Evolutionary conservation across 92 coral and sea anemone genomes (phyloP).

Genomic region (Zoanthus sansibaricus): DNA sequence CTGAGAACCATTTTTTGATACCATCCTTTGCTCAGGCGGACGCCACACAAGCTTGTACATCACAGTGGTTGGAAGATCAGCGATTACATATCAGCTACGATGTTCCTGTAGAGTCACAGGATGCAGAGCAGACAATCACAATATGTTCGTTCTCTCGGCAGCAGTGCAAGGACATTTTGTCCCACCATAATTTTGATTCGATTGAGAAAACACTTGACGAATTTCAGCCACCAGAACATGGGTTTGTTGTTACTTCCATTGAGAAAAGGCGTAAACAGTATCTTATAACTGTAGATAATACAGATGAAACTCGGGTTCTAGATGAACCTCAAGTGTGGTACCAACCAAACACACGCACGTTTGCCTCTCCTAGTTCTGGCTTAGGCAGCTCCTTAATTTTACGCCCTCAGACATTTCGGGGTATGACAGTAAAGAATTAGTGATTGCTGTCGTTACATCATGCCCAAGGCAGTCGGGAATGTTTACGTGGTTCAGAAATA

Average conservation of each 20-base stretch:
- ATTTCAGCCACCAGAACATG: conserved; percentile 46
- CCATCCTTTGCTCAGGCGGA: neutral
- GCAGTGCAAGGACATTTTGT: conserved; percentile 37
- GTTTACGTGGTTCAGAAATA: conserved; percentile 39
- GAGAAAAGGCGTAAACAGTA: conserved; percentile 42
- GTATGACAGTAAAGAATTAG: conserved; percentile 32
- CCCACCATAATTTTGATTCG: conserved; percentile 7
- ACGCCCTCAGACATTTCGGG: conserved; percentile 48
- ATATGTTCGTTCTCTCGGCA: conserved; percentile 44
- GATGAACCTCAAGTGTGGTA: neutral
- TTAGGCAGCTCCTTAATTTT: conserved; percentile 17
- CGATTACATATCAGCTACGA: conserved; percentile 34
- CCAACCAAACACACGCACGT: conserved; percentile 4
- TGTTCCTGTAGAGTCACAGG: neutral
- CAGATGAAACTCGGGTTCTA: neutral
- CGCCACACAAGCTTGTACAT: neutral
- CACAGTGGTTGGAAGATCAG: conserved; percentile 20
- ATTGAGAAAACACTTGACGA: conserved; percentile 8
- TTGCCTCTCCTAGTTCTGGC: conserved; percentile 17
- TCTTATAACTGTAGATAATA: conserved; percentile 28
- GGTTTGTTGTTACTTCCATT: conserved; percentile 30
- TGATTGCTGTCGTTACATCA: conserved; percentile 35
- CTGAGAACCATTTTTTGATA: neutral
- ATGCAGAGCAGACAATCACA: conserved; percentile 24
- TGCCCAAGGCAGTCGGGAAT: conserved; percentile 5